Percentiles rank a stretch among this genome's conserved stretches.
phyloP scores from a whole-genome alignment of 2,113 vertebrate genomes.

The Lanius ludovicianus region DNA sequence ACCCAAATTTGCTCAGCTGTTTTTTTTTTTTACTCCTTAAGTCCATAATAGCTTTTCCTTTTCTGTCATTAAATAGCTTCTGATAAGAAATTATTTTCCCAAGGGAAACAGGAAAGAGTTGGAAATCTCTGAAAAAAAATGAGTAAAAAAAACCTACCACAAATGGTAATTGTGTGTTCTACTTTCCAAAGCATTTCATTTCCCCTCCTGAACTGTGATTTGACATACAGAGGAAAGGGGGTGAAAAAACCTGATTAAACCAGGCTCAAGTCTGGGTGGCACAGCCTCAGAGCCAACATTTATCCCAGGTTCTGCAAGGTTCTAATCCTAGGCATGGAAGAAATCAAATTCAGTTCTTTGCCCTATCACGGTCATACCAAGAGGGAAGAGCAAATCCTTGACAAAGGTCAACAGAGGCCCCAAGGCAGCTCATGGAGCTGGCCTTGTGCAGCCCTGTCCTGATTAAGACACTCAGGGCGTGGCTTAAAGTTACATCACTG shows the following conservation, averaged over 20 bases:
- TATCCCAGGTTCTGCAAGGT: neutral
- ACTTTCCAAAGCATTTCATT: neutral
- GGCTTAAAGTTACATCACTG: neutral
- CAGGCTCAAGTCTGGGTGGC: neutral
- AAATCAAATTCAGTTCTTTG: neutral
- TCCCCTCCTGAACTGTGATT: neutral
- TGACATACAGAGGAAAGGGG: neutral
- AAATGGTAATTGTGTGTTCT: neutral
- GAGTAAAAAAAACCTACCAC: neutral
- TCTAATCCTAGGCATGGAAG: neutral
- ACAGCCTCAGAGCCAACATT: neutral
- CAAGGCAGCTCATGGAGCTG: neutral
- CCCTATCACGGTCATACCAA: fast-evolving
- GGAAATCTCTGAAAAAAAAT: neutral
- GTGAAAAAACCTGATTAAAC: neutral
- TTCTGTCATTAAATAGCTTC: neutral
- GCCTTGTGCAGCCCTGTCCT: neutral
- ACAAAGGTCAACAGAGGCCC: neutral
- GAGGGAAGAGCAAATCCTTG: neutral
- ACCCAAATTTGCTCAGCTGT: neutral
- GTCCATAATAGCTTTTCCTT: neutral
- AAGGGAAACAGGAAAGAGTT: neutral
- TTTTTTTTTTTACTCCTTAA: neutral
- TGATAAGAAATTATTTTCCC: neutral
- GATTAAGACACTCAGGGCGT: neutral